Evolutionary conservation across 1,140 invertebrate species (phyloP), one percentile per base, ranked within the genome.

Genomic region (Drosophila aff.): DNA sequence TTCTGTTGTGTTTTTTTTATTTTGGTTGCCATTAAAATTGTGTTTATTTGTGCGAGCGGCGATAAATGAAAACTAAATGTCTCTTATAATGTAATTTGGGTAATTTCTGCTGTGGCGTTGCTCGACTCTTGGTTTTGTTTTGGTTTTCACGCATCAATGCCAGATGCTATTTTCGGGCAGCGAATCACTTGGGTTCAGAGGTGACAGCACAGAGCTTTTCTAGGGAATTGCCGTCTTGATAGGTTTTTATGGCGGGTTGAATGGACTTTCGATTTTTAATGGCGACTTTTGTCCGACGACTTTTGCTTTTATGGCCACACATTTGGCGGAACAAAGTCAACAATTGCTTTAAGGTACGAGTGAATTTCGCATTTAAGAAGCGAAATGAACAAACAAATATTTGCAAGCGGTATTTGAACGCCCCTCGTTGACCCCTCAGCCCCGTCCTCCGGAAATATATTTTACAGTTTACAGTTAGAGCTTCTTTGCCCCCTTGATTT

Each of bases 261-360:
- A 90, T 77, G 85, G 68, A 90, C 85, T 90, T 79, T 90, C 81
- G 71, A 79, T 82, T 84, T 81, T 86, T 86, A 68, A 78, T 78
- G 57, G 47, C 23, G 47, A 26, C 46, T 36, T 33, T 46, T 59
- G 69, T 60, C 46, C 46, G 57, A 23, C 23, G 47, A 49, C 46
- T 36, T 33, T 46, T 59, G 69, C 75, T 87, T 83, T 81, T 78
- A 81, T 72, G 46, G 63, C 63, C 52, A 62, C 49, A 33, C 52
- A 75, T 84, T 84, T 85, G 64, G 71, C 65, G 33, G 82, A 67
- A 74, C 76, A 89, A 80, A 80, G 66, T 84, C 81, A 90, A 90
- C 78, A 90, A 76, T 76, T 68, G 49, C 63, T 31, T 77, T 52
- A 23, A 55, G 28, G 50, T 52, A 33, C n/a, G 50, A 57, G 23